Evolutionary conservation across 2,888 invertebrate genomes (phyloP).

Genomic region (Erpobdella octoculata): DNA sequence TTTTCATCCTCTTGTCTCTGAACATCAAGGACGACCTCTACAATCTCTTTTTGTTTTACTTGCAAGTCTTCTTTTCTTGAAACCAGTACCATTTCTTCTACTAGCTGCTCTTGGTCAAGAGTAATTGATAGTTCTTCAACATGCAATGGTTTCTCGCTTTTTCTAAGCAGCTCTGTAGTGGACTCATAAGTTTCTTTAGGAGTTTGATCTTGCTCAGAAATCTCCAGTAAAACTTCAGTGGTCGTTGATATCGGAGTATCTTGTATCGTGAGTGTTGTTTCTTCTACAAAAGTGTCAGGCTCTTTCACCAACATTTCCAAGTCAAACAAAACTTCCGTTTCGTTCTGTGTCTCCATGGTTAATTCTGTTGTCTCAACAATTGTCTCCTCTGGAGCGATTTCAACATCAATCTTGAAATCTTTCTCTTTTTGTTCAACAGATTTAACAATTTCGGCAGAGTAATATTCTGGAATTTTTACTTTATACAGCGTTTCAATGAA

Average conservation of each 20-base stretch:
- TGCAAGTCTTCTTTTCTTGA: background rate
- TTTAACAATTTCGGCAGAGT: slow-evolving; percentile 10
- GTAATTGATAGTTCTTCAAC: background rate
- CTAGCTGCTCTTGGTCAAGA: background rate
- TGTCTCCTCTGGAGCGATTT: background rate
- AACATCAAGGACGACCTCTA: too few relatives aligned
- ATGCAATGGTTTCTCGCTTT: background rate
- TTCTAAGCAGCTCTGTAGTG: background rate
- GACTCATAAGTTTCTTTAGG: slow-evolving; percentile 8
- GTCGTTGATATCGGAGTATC: background rate
- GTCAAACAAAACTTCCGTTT: background rate
- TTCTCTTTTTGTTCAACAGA: background rate
- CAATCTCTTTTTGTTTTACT: background rate
- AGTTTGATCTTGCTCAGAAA: background rate
- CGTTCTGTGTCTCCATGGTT: background rate
- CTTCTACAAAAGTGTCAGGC: slow-evolving; percentile 5
- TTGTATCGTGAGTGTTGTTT: background rate
- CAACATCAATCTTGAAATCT: slow-evolving; percentile 17
- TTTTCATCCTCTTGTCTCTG: too few relatives aligned
- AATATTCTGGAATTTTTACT: slow-evolving; percentile 5
- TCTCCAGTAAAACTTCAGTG: background rate
- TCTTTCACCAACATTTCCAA: background rate
- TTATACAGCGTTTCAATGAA: background rate
- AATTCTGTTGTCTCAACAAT: background rate
- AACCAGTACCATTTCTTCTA: background rate